phyloP scores from a whole-genome alignment of 23 tunicate species.

The Clavelina lepadiformis region DNA sequence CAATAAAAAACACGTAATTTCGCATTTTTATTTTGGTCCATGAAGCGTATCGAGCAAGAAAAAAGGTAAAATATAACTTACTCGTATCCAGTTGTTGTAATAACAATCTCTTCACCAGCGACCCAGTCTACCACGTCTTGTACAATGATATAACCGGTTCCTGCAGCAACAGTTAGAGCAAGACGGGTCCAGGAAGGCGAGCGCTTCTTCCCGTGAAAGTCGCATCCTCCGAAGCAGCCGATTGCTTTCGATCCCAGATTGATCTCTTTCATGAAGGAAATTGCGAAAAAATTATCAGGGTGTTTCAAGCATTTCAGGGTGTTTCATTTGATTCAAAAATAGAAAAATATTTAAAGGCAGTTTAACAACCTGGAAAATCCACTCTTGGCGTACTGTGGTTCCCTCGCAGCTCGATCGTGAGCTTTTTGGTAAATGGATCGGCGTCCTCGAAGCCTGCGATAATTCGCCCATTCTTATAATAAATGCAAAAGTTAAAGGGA shows the following conservation, averaged over 20 bases:
- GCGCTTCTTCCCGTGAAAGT: constrained; percentile 51
- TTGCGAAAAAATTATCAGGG: not conserved
- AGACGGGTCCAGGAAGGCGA: constrained; percentile 53
- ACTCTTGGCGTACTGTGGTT: constrained; percentile 13
- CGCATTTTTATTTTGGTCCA: too few relatives aligned
- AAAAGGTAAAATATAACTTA: too few relatives aligned
- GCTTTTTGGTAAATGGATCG: constrained; percentile 5
- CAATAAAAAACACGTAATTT: too few relatives aligned
- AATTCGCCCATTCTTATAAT: constrained; percentile 35
- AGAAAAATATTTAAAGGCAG: too few relatives aligned
- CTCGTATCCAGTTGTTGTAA: constrained; percentile 86
- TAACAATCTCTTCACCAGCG: constrained; percentile 82
- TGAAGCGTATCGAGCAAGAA: too few relatives aligned
- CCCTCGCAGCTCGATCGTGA: constrained; percentile 42
- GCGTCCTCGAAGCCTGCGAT: constrained; percentile 35
- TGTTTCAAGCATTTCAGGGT: too few relatives aligned
- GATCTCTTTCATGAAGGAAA: constrained; percentile 9
- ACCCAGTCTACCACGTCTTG: constrained; percentile 70
- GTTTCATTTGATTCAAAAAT: too few relatives aligned
- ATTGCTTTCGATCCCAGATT: constrained; percentile 62
- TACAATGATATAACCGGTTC: constrained; percentile 29
- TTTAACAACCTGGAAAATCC: constrained; percentile 18
- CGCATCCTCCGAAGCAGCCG: constrained; percentile 80
- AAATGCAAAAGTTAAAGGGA: too few relatives aligned
- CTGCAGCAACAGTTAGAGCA: constrained; percentile 54